These are phyloP conservation scores for Nematolebias whitei DNA, from an alignment of 2,113 vertebrate genomes.

Conservation along the genomic window DNA sequence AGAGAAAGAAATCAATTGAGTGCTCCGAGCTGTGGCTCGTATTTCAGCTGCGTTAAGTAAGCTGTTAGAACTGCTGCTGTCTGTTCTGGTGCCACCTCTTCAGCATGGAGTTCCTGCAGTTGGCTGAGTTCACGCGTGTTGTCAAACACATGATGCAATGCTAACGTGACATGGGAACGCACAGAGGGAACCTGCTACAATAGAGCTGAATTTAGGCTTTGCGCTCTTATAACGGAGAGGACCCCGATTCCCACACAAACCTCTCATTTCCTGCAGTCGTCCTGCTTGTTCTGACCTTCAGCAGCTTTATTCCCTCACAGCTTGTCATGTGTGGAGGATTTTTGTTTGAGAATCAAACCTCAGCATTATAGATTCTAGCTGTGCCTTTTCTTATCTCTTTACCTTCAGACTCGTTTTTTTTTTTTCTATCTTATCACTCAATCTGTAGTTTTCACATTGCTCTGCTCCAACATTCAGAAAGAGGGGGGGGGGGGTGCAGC, in stretches of 20 bases:
- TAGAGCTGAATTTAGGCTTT: slow-evolving; percentile 64
- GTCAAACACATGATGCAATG: slow-evolving; percentile 52
- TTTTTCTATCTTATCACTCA: slow-evolving; percentile 20
- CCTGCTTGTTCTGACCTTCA: slow-evolving; percentile 45
- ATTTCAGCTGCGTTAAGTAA: slow-evolving; percentile 37
- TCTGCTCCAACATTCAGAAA: slow-evolving; percentile 15
- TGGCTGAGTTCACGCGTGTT: slow-evolving; percentile 57
- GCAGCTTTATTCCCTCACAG: slow-evolving; percentile 13
- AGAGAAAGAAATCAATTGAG: slow-evolving; percentile 31
- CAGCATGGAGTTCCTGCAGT: not conserved
- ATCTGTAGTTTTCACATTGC: slow-evolving; percentile 30
- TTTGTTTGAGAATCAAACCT: slow-evolving; percentile 43
- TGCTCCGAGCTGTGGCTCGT: not conserved
- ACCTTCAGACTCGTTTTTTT: slow-evolving; percentile 20
- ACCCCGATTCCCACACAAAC: slow-evolving; percentile 1
- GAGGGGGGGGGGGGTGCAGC: slow-evolving; percentile 77
- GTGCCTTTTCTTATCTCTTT: slow-evolving; percentile 4
- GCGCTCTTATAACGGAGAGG: slow-evolving; percentile 18
- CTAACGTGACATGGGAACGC: slow-evolving; percentile 48
- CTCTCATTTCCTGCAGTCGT: not conserved
- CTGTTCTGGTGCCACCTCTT: not conserved
- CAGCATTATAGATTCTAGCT: slow-evolving; percentile 50
- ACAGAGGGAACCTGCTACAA: slow-evolving; percentile 15
- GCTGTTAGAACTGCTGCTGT: not conserved
- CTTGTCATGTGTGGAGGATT: too few relatives aligned